Evolutionary conservation across 2,888 invertebrate genomes (phyloP), one percentile per base, ranked within the genome.

Genomic region (Electrophaes corylata): DNA sequence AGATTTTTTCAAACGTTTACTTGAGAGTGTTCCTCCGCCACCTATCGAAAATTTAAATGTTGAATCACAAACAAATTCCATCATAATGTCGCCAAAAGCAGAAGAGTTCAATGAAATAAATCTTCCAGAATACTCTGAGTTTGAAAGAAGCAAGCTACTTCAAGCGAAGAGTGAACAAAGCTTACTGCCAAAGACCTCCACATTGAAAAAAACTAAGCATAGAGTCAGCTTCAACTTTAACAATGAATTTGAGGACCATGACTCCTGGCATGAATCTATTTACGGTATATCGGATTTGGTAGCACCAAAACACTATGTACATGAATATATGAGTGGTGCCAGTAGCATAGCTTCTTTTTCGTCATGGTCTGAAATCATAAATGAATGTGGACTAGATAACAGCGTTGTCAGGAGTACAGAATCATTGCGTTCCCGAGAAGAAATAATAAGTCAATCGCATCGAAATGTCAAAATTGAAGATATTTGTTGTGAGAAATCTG

Each of bases 201-300:
- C 89, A 12, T 61, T 89, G 23, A 88, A 84, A 62, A 83, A 76
- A 70, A 56, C 65, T 3, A 73, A 78, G 60, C 68, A 74, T 39
- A 78, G 67, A 73, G 80, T 83, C 41, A 84, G 76, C 65, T 86
- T 83, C 50, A 78, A 79, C 57, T 62, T 76, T 19, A 77, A 71
- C 37, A 73, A 73, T 4, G 78, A 83, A 47, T 71, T 71, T 44
- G 77, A 78, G 26, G 67, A 74, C 43, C 63, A 65, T 50, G 83
- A 83, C 46, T 80, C 79, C 12, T 90, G 88, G 88, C 81, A 84
- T 60, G 89, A 91, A 65, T 85, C 84, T 45, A 83, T 88, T 53
- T 88, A 85, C 60, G 91, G 90, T 10, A 57, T 89, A 39, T 78
- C 85, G n/a, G 82, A 83, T 62, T 83, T 33, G 65, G 69, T 53